phyloP scores from a whole-genome alignment of 2,888 invertebrate genomes.

The Xanthorhoe designata region DNA sequence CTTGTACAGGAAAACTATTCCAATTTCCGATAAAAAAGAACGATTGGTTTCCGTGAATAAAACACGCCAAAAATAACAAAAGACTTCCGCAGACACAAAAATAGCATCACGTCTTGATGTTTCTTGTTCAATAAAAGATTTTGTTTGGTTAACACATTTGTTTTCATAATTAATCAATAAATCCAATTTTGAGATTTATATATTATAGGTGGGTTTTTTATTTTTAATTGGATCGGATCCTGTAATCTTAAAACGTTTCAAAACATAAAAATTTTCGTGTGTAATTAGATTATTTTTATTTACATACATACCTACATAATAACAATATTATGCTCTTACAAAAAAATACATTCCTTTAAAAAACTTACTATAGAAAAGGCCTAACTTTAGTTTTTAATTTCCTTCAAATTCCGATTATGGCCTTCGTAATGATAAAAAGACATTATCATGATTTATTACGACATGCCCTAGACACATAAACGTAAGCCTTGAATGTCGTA shows the following conservation, averaged over 20 bases:
- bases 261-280: neutral
- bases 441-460: conserved; percentile 13
- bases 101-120: conserved; percentile 22
- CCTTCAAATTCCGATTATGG: conserved; percentile 1
- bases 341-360: too few relatives aligned
- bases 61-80: conserved; percentile 34
- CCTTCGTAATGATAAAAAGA: conserved; percentile 35
- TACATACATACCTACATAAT: too few relatives aligned
- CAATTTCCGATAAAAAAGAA: conserved; percentile 20
- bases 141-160: neutral
- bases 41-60: conserved; percentile 30
- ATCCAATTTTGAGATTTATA: neutral
- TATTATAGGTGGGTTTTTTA: too few relatives aligned
- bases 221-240: neutral
- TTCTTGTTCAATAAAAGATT: conserved; percentile 22
- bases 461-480: conserved; percentile 35
- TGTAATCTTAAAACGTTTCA: neutral
- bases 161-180: neutral
- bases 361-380: too few relatives aligned
- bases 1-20: conserved; percentile 11
- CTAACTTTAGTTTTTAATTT: too few relatives aligned
- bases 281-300: too few relatives aligned
- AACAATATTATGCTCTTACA: too few relatives aligned
- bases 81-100: conserved; percentile 29
- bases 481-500: conserved; percentile 20